A percentile compares a stretch with the other conserved stretches of the same genome.
phyloP scores from a whole-genome alignment of 2,113 vertebrate genomes.

The Craseonycteris thonglongyai region DNA sequence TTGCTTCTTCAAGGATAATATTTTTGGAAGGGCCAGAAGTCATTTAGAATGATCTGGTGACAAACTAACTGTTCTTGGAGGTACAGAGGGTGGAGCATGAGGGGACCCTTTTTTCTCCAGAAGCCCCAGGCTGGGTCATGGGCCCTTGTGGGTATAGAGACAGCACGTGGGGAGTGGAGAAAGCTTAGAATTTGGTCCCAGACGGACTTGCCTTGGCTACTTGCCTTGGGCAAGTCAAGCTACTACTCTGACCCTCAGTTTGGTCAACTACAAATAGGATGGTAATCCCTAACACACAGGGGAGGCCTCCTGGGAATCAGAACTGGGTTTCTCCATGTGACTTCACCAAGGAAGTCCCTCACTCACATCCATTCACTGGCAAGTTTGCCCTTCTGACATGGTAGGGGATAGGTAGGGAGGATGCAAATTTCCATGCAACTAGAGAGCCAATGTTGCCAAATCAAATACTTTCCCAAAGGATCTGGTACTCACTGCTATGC shows the following conservation, averaged over 20 bases:
- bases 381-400: background rate
- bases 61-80: background rate
- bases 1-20: background rate
- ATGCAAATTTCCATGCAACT: background rate
- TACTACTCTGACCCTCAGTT: background rate
- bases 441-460: background rate
- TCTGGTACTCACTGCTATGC: background rate
- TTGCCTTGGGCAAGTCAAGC: background rate
- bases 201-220: background rate
- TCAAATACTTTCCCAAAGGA: background rate
- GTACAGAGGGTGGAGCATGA: background rate
- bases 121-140: background rate
- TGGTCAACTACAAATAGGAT: background rate
- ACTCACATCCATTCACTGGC: background rate
- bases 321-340: background rate
- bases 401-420: background rate
- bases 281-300: background rate
- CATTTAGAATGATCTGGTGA: background rate
- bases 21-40: background rate
- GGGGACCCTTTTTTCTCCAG: background rate
- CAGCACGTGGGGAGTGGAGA: background rate
- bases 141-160: background rate
- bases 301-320: background rate
- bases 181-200: background rate
- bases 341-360: background rate